Conservation (phyloP, 1,140 invertebrate species). For the Archegozetes longisetosus region DNA sequence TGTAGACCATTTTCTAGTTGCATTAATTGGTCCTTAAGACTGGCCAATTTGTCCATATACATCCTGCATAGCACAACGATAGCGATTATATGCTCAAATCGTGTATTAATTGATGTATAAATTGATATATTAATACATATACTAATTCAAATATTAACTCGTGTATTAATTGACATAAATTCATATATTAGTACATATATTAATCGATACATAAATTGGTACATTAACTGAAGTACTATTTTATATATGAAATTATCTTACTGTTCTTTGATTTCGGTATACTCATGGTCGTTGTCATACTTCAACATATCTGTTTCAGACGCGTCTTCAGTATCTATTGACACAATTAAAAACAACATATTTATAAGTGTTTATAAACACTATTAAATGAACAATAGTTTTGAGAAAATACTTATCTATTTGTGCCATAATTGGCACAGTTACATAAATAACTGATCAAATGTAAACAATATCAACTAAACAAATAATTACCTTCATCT, state of each 20-base stretch:
- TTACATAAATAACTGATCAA: too few species aligned
- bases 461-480: constrained; percentile 9
- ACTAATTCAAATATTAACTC: too few species aligned
- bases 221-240: too few species aligned
- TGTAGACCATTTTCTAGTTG: constrained; percentile 70
- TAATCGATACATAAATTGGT: too few species aligned
- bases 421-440: too few species aligned
- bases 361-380: too few species aligned
- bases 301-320: constrained; percentile 65
- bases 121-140: too few species aligned
- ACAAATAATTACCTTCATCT: constrained; percentile 40
- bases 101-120: too few species aligned
- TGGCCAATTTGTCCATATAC: constrained; percentile 80
- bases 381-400: too few species aligned
- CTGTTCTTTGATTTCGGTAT: constrained; percentile 77
- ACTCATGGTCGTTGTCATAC: constrained; percentile 42
- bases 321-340: constrained; percentile 54
- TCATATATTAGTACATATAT: constrained; percentile 9
- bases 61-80: constrained; percentile 60
- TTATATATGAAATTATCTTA: too few species aligned
- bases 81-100: constrained; percentile 12
- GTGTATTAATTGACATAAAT: too few species aligned
- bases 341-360: constrained; percentile 23
- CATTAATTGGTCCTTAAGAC: constrained; percentile 71
- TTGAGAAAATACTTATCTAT: too few species aligned